Evolutionary conservation across 2,113 vertebrate genomes (phyloP).

Genomic region (Grallaria varia): DNA sequence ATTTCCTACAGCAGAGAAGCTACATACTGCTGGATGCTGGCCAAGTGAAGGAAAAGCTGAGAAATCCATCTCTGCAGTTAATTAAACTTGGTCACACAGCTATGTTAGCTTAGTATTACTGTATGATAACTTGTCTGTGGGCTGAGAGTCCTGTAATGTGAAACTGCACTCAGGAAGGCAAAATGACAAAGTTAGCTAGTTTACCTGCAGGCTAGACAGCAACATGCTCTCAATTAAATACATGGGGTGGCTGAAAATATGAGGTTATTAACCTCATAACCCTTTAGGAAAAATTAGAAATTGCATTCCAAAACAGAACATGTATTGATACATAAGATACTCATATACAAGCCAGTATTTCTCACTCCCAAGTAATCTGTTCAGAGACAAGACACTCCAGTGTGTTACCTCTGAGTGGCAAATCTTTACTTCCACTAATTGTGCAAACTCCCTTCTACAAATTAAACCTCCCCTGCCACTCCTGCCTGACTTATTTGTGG

Average conservation of each 20-base stretch:
- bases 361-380: not conserved
- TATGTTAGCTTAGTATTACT: constrained; percentile 51
- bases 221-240: constrained; percentile 37
- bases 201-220: constrained; percentile 23
- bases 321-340: not conserved
- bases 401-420: not conserved
- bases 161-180: constrained; percentile 21
- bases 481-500: not conserved
- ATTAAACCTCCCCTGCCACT: not conserved
- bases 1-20: not conserved
- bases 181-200: constrained; percentile 45
- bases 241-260: not conserved
- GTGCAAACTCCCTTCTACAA: not conserved
- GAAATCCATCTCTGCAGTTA: constrained; percentile 45
- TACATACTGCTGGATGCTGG: not conserved
- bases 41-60: not conserved
- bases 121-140: constrained; percentile 53
- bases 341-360: not conserved
- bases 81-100: constrained; percentile 63
- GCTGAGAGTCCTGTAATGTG: constrained; percentile 33
- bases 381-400: not conserved
- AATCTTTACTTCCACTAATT: not conserved
- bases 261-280: constrained; percentile 15
- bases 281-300: not conserved
- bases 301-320: not conserved